These are phyloP conservation scores for Empidonax alnorum DNA, from an alignment of 2,113 vertebrate species.

Conservation along the genomic window DNA sequence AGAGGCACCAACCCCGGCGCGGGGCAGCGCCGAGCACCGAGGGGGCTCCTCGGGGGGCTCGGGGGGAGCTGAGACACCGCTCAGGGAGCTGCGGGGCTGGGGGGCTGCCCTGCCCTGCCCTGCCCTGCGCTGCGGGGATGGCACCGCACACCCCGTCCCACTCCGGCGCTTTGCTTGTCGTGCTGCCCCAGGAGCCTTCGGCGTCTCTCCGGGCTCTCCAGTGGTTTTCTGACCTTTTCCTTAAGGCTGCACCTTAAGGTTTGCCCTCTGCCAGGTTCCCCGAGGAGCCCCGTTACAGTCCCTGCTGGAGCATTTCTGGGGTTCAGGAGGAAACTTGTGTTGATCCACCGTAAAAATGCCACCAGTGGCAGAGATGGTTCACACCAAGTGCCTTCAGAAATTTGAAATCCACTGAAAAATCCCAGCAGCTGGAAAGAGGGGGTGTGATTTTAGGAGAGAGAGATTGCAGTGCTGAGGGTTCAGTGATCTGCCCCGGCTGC, in stretches of 20 bases:
- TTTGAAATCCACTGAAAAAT: background rate
- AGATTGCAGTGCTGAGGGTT: background rate
- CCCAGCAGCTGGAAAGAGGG: background rate
- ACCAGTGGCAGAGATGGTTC: background rate
- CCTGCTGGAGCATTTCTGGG: background rate
- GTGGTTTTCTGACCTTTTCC: background rate
- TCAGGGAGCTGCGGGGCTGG: background rate
- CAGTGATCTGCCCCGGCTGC: background rate
- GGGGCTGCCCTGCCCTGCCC: no score
- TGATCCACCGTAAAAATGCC: background rate
- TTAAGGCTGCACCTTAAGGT: background rate
- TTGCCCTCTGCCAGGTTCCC: background rate
- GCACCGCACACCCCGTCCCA: background rate
- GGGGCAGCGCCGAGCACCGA: background rate
- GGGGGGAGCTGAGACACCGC: background rate
- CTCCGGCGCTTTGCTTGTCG: background rate
- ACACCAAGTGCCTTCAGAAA: fast-evolving
- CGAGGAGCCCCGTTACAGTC: background rate
- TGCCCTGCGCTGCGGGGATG: background rate
- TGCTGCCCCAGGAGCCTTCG: no score
- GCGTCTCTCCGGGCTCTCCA: background rate
- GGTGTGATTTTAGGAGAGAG: background rate
- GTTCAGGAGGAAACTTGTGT: background rate
- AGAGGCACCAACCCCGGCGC: background rate
- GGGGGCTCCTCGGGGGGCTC: background rate